These are phyloP conservation scores for Rhynchonycteris naso DNA, from an alignment of 2,797 vertebrate species.

Conservation along the genomic window DNA sequence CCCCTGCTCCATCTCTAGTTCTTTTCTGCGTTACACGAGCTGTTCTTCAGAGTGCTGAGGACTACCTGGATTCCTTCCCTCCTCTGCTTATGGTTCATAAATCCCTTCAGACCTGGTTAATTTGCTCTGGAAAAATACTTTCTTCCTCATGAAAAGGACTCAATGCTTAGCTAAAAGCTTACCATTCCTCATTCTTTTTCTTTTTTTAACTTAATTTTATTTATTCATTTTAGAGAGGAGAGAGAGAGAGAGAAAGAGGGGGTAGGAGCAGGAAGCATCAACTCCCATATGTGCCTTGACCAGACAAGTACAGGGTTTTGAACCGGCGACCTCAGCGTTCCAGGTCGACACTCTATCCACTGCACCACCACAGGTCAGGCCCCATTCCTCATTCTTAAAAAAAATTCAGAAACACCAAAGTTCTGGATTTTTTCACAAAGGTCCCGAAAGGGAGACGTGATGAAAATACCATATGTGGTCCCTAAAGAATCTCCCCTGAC, in stretches of 20 bases:
- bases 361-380: no score
- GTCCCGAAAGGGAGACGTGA: not conserved
- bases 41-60: not conserved
- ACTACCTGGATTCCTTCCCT: not conserved
- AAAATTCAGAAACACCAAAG: constrained; percentile 13
- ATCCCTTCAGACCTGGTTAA: not conserved
- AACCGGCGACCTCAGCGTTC: no score
- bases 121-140: constrained; percentile 8
- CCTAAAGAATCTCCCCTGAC: not conserved
- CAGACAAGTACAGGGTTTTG: no score
- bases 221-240: no score
- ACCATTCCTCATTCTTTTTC: not conserved
- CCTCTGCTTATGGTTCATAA: not conserved
- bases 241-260: no score
- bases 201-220: no score
- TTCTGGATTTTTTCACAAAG: not conserved
- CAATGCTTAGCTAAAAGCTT: not conserved
- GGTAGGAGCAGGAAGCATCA: no score
- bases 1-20: not conserved
- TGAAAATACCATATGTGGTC: not conserved
- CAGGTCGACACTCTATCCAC: no score
- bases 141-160: not conserved
- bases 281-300: no score
- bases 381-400: not conserved
- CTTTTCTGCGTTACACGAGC: not conserved